Base-by-base conservation (phyloP, 2,888 invertebrate species). In the Pseudeuparius sepicola region DNA sequence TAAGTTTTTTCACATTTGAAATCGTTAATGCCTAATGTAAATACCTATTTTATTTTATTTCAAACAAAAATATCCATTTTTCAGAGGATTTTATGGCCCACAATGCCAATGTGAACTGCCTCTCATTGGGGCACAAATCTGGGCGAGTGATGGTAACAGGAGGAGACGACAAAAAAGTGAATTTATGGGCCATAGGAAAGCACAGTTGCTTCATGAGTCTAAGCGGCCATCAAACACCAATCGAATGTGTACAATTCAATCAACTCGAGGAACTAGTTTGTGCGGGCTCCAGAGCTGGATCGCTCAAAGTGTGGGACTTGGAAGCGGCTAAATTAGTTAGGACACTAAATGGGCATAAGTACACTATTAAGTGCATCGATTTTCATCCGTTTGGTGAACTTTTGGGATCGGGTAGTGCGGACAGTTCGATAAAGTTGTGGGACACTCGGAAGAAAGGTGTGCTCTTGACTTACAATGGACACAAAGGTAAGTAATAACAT, bases 311-410 rank as follows among this genome's bases (percentile, higher is more conserved):
- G 44, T 96, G 94, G 94, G 92, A 96, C 60, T 68, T 96, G 49
- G 93, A 49, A 40, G 87, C 89, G 46, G 88, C 88, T 45, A 92
- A 92, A 68, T 73, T 93, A 47, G 74, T 93, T 14, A 73, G 92
- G 53, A 90, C 93, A 14, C 71, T 97, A 46, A 86, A 83, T 34
- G 92, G 92, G 7, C 92, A 93, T 60, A 85, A 84, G 58, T 77
- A 81, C 24, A 78, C 78, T 41, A 81, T 92, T 45, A 78, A 78
- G 53, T 83, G 85, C 59, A 75, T 90, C 61, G 93, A 94, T 64
- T 96, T 96, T 61, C 93, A 94, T 71, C 93, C 94, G 3, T 94
- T 90, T 61, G 93, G 92, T 11, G 89, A 93, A 55, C 85, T 90
- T 59, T 72, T 94, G 39, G 87, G 88, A 5, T 93, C 93, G 5